These are phyloP conservation scores for Cataglyphis cursor DNA, from an alignment of 2,888 invertebrate genomes.

Conservation along the genomic window DNA sequence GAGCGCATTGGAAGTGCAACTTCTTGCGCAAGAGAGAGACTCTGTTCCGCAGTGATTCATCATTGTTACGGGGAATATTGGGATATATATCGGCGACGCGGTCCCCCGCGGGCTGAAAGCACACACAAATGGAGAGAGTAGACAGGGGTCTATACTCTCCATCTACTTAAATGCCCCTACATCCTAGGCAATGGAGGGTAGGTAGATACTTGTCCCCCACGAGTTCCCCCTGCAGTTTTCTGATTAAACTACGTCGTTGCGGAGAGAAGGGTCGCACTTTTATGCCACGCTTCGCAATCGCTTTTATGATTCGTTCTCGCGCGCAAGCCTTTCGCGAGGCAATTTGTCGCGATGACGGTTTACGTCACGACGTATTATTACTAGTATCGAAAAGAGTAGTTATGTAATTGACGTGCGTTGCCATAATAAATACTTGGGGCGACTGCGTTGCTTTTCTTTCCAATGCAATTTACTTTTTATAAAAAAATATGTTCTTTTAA, in stretches of 20 bases:
- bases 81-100: constrained; percentile 79
- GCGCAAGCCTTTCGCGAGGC: constrained; percentile 54
- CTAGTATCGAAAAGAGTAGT: not conserved
- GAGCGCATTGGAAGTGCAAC: constrained; percentile 74
- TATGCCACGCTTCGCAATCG: constrained; percentile 67
- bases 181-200: constrained; percentile 71
- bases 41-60: constrained; percentile 78
- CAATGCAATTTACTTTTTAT: not conserved
- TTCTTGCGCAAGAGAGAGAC: constrained; percentile 76
- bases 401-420: not conserved
- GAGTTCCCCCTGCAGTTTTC: constrained; percentile 72
- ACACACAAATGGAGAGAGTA: constrained; percentile 78
- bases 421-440: not conserved
- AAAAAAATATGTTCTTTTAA: not conserved
- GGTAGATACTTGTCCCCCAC: constrained; percentile 62
- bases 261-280: constrained; percentile 67
- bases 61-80: constrained; percentile 80
- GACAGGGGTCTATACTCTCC: constrained; percentile 79
- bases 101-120: constrained; percentile 77
- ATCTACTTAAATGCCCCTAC: constrained; percentile 80
- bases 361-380: constrained; percentile 1
- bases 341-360: constrained; percentile 34
- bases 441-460: not conserved
- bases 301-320: constrained; percentile 56
- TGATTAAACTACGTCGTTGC: constrained; percentile 77